Percentiles rank a stretch among this genome's conserved stretches.
Conservation (phyloP, 2,797 vertebrate species). For the Pteronotus mesoamericanus region DNA sequence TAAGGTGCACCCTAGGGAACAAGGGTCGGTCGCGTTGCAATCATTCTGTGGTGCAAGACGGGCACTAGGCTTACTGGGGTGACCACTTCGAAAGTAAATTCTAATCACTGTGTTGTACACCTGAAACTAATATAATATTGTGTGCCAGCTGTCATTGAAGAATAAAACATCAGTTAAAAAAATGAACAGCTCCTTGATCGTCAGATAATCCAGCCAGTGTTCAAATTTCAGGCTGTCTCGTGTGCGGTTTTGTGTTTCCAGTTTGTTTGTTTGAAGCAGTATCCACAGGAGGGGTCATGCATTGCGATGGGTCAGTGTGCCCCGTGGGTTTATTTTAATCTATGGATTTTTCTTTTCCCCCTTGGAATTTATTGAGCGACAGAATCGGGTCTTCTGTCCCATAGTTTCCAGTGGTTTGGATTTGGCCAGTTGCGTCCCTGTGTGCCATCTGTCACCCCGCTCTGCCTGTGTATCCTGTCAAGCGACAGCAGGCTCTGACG, state of each 20-base stretch:
- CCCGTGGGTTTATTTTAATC: not conserved
- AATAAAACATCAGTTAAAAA: not conserved
- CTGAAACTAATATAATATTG: not conserved
- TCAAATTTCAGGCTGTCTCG: not conserved
- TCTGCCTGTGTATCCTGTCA: too few species aligned
- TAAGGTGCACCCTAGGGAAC: not conserved
- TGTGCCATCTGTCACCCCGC: not conserved
- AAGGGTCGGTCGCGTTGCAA: rapidly evolving
- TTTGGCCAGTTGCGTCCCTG: too few species aligned
- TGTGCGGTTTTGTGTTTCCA: not conserved
- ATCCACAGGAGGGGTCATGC: not conserved
- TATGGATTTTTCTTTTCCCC: not conserved
- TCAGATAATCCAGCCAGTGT: not conserved
- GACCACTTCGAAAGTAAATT: not conserved
- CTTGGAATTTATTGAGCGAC: not conserved
- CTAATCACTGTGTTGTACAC: not conserved
- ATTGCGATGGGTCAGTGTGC: not conserved
- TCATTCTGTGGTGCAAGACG: too few species aligned
- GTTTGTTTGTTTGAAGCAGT: not conserved
- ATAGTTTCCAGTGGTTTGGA: not conserved
- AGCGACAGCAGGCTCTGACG: not conserved
- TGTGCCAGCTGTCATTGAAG: not conserved
- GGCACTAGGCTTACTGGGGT: not conserved
- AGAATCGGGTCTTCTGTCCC: not conserved
- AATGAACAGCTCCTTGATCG: not conserved